A percentile compares a stretch with the other conserved stretches of the same genome.
These are phyloP conservation scores for Dynastes grantii DNA, from an alignment of 2,888 invertebrate genomes.

Conservation along the genomic window DNA sequence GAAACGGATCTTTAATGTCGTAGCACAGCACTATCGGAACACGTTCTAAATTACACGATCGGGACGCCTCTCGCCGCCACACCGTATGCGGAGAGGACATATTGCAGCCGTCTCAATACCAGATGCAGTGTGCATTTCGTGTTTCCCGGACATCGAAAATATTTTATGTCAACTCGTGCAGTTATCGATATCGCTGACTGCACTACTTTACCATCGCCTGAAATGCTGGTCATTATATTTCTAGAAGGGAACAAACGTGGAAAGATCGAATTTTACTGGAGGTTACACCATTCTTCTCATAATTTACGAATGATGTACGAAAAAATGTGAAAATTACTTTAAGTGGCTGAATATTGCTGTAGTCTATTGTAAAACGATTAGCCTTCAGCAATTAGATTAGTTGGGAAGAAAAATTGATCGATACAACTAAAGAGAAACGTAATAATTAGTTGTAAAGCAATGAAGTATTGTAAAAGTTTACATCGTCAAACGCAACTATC, in stretches of 20 bases:
- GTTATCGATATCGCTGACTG: conserved; percentile 29
- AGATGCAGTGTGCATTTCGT: conserved; percentile 28
- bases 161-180: conserved; percentile 12
- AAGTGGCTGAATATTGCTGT: too few species aligned
- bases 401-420: too few species aligned
- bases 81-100: neutral
- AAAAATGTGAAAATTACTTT: too few species aligned
- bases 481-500: too few species aligned
- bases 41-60: conserved; percentile 61
- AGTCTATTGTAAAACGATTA: too few species aligned
- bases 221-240: neutral
- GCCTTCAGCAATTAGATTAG: too few species aligned
- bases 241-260: neutral
- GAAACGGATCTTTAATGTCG: conserved; percentile 66
- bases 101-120: conserved; percentile 9
- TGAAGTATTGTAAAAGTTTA: too few species aligned
- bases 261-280: too few species aligned
- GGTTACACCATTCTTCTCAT: too few species aligned
- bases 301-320: too few species aligned
- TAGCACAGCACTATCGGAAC: conserved; percentile 62
- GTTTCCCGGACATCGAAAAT: conserved; percentile 18
- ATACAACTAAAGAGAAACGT: too few species aligned
- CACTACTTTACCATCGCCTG: neutral
- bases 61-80: conserved; percentile 13
- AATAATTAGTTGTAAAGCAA: too few species aligned